Base-by-base conservation (phyloP, 2,888 invertebrate genomes). In the Sminthurinus aureus region DNA sequence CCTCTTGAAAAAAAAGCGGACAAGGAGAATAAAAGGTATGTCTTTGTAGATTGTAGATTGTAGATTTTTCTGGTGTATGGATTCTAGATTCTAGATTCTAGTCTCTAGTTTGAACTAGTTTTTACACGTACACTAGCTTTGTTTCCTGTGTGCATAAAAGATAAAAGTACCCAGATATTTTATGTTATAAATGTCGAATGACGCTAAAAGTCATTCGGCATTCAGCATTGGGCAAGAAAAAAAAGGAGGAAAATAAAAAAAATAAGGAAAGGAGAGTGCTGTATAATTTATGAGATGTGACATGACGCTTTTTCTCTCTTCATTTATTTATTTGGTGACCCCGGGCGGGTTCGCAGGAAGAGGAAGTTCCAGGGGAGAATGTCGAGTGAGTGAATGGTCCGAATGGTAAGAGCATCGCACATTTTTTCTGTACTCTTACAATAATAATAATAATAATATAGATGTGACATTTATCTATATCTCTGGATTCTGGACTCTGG, bases 331-430 rank as follows among this genome's bases (percentile, higher is more conserved):
- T 78, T 79, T 79, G 79, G 74, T 74, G 74, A 79, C 79, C 66
- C 76, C 66, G 22, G 71, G 58, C 58, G 38, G 38, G 38, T 58
- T 15, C 64, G 74, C 81, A 71, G 58, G 64, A 74, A 79, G 80
- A n/a, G n/a, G 67, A 83, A 81, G 81, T 38, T 83, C 81, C 52
- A 77, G 79, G 78, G 87, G 79, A 73, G 87, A 88, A 78, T 90
- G 90, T 83, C 85, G 85, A 81, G 87, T 89, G 66, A 87, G 87
- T 74, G 89, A 88, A 82, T 90, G 89, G 90, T 89, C 89, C 64
- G 90, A 89, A 76, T 89, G 89, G 90, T 88, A 86, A n/a, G 18
- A 58, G 9, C 13, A 13, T 15, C 58, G 9, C 9, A 15, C 58
- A 15, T 11, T 58, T 18, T 58, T 2, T 58, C 13, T 58, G 2